phyloP scores from a whole-genome alignment of 2,888 invertebrate species.

The Tanytarsus gracilentus region DNA sequence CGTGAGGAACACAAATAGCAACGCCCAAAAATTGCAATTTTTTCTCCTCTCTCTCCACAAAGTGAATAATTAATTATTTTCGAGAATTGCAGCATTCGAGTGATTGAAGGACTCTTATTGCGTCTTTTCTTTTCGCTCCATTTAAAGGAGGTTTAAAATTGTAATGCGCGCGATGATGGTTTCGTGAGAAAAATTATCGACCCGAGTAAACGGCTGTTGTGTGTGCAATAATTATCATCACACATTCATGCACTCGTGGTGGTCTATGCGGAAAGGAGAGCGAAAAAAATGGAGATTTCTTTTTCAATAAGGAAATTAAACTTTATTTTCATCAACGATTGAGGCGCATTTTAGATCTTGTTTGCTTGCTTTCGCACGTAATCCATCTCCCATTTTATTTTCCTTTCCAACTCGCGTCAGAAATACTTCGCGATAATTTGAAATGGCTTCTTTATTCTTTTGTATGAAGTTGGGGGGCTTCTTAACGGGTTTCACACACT shows the following conservation, averaged over 20 bases:
- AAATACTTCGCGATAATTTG: constrained; percentile 1
- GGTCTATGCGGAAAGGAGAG: background rate
- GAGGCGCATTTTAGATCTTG: too few species aligned
- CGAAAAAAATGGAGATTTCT: background rate
- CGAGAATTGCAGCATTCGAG: background rate
- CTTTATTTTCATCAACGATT: background rate
- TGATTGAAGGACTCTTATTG: constrained; percentile 24
- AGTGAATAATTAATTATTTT: constrained; percentile 22
- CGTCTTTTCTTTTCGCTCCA: too few species aligned
- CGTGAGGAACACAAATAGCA: constrained; percentile 26
- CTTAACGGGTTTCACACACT: constrained; percentile 5
- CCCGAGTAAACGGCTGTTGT: background rate
- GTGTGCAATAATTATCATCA: constrained; percentile 22
- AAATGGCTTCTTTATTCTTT: constrained; percentile 17
- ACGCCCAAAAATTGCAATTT: constrained; percentile 23
- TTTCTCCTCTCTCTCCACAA: background rate
- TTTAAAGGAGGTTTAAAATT: constrained; percentile 14
- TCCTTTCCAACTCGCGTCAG: background rate
- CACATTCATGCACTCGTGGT: constrained; percentile 24
- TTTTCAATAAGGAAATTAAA: background rate
- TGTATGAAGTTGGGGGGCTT: constrained; percentile 12
- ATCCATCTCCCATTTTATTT: background rate
- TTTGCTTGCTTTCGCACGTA: background rate
- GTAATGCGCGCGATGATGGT: background rate
- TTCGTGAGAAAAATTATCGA: constrained; percentile 24